Evolutionary conservation across 1,140 invertebrate genomes (phyloP), one percentile per base, ranked within the genome.

Genomic region (Heterodera schachtii): DNA sequence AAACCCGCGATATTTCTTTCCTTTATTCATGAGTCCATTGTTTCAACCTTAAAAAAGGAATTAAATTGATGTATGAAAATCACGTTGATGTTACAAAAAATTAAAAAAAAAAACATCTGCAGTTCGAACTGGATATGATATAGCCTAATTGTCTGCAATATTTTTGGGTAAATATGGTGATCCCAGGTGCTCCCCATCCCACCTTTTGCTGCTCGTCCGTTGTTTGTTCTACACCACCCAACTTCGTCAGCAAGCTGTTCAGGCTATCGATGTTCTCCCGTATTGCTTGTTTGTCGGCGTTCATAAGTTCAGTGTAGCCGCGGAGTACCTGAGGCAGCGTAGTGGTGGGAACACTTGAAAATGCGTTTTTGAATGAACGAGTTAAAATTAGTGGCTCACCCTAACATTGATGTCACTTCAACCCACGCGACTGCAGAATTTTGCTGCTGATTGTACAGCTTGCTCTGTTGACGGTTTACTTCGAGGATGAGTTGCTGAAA

Each of bases 301-400:
- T 78, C 77, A 78, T 78, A 21, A 78, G 21, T 41, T 78, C 64
- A 13, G 77, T 78, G 70, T 69, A 78, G 11, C 64, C 77, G 47
- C 19, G 8, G 13, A 78, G 13, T 2, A 78, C 19, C 11, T 78
- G 66, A 7, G 77, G 70, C 13, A 79, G 57, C 16, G 67, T 71
- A 41, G 44, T 43, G 5, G 70, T 79, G 44, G 41, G n/a, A 6
- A 16, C 52, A 60, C 78, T 79, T 21, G 49, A 75, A 76, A 78
- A n/a, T 76, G 43, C 8, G 8, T 57, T 13, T 16, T 52, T 8
- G 49, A 52, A 52, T 52, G 49, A 52, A 52, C 11, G 49, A 8
- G 49, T 4, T 3, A 64, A 71, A 71, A 19, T 2, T 1, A 71
- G 8, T 31, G 8, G 8, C 21, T 3, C 66, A 78, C 76, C n/a